Conservation (phyloP, 2,797 vertebrate genomes). For the Harpagifer antarcticus region DNA sequence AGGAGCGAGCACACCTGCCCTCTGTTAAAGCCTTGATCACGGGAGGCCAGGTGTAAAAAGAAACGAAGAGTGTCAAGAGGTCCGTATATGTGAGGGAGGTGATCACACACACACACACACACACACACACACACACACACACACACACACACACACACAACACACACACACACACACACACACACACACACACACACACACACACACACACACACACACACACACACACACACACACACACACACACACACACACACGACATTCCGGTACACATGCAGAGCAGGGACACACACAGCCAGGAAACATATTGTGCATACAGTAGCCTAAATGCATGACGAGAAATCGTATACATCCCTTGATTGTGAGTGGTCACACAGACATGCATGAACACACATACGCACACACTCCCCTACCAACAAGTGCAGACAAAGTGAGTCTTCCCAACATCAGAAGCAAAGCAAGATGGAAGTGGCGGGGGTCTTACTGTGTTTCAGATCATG, state of each 20-base stretch:
- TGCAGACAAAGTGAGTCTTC: slow-evolving; percentile 58
- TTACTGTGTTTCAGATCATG: slow-evolving; percentile 68
- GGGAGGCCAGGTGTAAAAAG: slow-evolving; percentile 63
- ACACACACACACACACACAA: slow-evolving; percentile 28
- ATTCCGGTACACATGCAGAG: slow-evolving; percentile 45
- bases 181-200: slow-evolving; percentile 24
- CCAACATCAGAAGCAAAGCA: slow-evolving; percentile 55
- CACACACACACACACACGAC: slow-evolving; percentile 28
- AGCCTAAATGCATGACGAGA: slow-evolving; percentile 38
- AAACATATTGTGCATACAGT: slow-evolving; percentile 21
- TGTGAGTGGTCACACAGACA: slow-evolving; percentile 34
- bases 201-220: slow-evolving; percentile 17
- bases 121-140: slow-evolving; percentile 37
- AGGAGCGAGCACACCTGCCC: slow-evolving; percentile 65
- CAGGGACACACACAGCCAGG: slow-evolving; percentile 19
- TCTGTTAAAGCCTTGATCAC: slow-evolving; percentile 57
- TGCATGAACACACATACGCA: slow-evolving; percentile 18
- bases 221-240: slow-evolving; percentile 15
- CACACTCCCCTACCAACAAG: slow-evolving; percentile 42
- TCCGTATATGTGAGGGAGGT: slow-evolving; percentile 61
- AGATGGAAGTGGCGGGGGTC: slow-evolving; percentile 49
- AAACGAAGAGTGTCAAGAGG: slow-evolving; percentile 54
- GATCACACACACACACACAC: slow-evolving; percentile 38
- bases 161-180: slow-evolving; percentile 33
- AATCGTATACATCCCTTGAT: slow-evolving; percentile 34